Evolutionary conservation across 2,888 invertebrate species (phyloP), one percentile per base, ranked within the genome.

Genomic region (Heliothis peltigera): DNA sequence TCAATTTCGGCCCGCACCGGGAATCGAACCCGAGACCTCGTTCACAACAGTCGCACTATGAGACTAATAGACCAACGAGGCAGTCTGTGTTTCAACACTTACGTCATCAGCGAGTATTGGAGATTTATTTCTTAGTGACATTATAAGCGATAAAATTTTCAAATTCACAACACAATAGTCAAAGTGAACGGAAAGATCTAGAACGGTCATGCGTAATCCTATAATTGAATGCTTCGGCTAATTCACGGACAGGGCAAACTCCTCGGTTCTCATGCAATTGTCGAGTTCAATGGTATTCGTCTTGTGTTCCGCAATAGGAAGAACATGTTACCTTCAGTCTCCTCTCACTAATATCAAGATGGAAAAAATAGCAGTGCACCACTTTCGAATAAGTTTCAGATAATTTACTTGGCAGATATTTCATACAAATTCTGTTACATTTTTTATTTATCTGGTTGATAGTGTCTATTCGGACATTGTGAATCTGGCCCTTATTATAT

Each of bases 191-290:
- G 58, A 49, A 63, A 51, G 44, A 67, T 56, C 28, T 21, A 22
- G 15, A 7, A 32, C 15, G 22, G 32, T 32, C 35, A 65, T 65
- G 58, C 55, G 70, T 79, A 63, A 70, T 70, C 49, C 44, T 62
- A 0, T 71, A 77, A 78, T 79, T 79, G 79, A 70, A 73, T 80
- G 61, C 80, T 76, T 70, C 54, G 63, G 10, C 60, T 69, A 62
- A 73, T 78, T 78, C 42, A 46, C 15, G 35, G 39, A 22, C 18
- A 18, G 42, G 19, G 19, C 46, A 44, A 21, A 25, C 51, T 49
- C 5, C 21, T 49, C 5, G 15, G 47, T 75, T 63, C 57, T 15
- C 53, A 58, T 28, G 32, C 28, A 35, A 59, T 54, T 68, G 25
- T 28, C 6, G 21, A 56, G 35, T 28, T 48, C 39, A 55, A 28